A percentile compares a stretch with the other conserved stretches of the same genome.
Conservation (phyloP, 2,888 invertebrate species). For the Pachycephus smyrnensis region DNA sequence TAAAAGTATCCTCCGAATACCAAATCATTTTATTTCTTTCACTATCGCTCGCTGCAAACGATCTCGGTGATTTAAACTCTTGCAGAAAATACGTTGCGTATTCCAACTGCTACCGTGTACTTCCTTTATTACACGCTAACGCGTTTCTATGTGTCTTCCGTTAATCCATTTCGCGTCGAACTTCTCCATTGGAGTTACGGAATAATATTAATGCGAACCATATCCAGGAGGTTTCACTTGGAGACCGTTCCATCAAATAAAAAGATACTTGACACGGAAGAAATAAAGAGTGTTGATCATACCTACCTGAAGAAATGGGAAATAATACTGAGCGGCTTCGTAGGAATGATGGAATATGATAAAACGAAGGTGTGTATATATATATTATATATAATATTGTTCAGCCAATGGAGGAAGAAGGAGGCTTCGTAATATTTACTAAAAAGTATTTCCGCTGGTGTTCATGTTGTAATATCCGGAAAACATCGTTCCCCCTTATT, state of each 20-base stretch:
- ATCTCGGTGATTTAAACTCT: neutral
- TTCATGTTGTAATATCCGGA: neutral
- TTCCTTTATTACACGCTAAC: too few species aligned
- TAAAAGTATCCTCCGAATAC: neutral
- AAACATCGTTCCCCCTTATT: neutral
- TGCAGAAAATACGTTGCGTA: neutral
- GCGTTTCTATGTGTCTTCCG: too few species aligned
- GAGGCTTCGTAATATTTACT: neutral
- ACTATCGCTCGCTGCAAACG: neutral
- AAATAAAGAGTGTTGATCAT: neutral
- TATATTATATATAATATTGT: neutral
- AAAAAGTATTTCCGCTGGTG: neutral
- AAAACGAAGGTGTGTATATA: neutral
- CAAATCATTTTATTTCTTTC: neutral
- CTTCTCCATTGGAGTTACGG: neutral
- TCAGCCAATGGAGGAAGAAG: neutral
- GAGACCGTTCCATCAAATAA: neutral
- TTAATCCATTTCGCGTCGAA: neutral
- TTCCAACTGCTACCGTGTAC: neutral
- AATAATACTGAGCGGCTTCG: neutral
- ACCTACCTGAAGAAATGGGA: neutral
- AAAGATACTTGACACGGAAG: neutral
- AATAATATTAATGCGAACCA: neutral
- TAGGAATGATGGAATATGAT: conserved; percentile 7
- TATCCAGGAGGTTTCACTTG: neutral